Conservation (phyloP, 1,140 invertebrate species). For the Leptinotarsa undecemlineata region DNA sequence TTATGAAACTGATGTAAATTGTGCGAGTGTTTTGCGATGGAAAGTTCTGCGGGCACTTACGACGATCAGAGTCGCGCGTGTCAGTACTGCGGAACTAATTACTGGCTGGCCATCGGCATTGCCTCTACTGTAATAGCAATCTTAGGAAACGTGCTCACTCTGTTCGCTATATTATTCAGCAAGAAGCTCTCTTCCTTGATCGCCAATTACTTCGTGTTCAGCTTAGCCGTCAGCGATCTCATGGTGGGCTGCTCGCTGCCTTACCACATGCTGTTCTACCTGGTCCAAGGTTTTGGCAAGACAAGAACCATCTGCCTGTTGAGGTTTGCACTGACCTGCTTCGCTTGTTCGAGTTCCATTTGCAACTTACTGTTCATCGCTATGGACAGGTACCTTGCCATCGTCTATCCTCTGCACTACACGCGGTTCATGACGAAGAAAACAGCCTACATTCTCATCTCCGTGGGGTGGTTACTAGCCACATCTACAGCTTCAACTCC, state of each 20-base stretch:
- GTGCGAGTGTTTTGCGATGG: background rate
- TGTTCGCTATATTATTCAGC: conserved; percentile 69
- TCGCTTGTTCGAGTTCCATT: conserved; percentile 76
- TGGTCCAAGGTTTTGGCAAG: conserved; percentile 62
- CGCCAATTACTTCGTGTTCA: conserved; percentile 75
- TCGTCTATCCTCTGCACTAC: conserved; percentile 80
- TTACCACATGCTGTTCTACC: conserved; percentile 74
- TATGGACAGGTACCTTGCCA: conserved; percentile 80
- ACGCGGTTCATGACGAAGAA: conserved; percentile 68
- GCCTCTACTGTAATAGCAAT: conserved; percentile 68
- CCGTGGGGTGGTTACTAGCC: conserved; percentile 66
- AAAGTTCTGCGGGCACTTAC: background rate
- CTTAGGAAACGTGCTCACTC: conserved; percentile 72
- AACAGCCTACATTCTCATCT: conserved; percentile 63
- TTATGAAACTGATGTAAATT: background rate
- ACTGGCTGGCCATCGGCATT: conserved; percentile 66
- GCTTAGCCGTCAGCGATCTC: conserved; percentile 73
- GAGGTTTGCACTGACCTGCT: conserved; percentile 71
- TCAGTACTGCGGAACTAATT: conserved; percentile 37
- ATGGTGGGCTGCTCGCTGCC: conserved; percentile 73
- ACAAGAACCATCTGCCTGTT: conserved; percentile 65
- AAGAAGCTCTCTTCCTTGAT: conserved; percentile 66
- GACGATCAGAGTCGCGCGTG: background rate
- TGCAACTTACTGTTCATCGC: conserved; percentile 83
- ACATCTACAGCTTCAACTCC: conserved; percentile 66